Conservation (phyloP, 1,140 invertebrate genomes). For the Varroa destructor region DNA sequence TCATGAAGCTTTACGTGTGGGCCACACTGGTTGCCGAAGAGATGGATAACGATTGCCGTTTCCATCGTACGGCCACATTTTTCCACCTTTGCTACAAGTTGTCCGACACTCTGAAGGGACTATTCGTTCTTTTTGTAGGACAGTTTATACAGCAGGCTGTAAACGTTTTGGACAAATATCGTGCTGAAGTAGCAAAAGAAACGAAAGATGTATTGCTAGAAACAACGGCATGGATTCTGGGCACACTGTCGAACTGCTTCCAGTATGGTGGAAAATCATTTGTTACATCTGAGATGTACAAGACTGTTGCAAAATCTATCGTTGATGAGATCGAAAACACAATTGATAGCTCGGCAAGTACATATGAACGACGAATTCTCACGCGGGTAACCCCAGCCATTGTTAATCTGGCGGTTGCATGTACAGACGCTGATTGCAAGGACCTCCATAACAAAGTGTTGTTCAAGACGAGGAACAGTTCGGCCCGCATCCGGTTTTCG, state of each 20-base stretch:
- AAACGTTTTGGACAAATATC: conserved; percentile 46
- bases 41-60: conserved; percentile 51
- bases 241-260: conserved; percentile 62
- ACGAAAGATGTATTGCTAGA: conserved; percentile 45
- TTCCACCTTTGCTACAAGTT: conserved; percentile 61
- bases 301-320: conserved; percentile 63
- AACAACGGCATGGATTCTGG: conserved; percentile 47
- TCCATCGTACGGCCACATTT: conserved; percentile 62
- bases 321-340: conserved; percentile 56
- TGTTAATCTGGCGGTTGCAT: conserved; percentile 61
- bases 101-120: conserved; percentile 63
- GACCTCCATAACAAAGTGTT: conserved; percentile 73
- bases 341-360: conserved; percentile 43
- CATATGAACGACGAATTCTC: conserved; percentile 49
- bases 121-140: conserved; percentile 76
- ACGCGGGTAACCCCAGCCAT: conserved; percentile 60
- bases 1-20: conserved; percentile 63
- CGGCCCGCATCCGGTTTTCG: conserved; percentile 44
- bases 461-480: conserved; percentile 64
- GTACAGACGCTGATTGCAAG: conserved; percentile 70
- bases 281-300: conserved; percentile 66
- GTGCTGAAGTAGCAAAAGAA: conserved; percentile 5
- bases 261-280: conserved; percentile 64
- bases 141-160: conserved; percentile 67
- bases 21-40: conserved; percentile 37